Evolutionary conservation across 35 echinoderm and acorn worm species (phyloP).

Genomic region (Heliocidaris erythrogramma): DNA sequence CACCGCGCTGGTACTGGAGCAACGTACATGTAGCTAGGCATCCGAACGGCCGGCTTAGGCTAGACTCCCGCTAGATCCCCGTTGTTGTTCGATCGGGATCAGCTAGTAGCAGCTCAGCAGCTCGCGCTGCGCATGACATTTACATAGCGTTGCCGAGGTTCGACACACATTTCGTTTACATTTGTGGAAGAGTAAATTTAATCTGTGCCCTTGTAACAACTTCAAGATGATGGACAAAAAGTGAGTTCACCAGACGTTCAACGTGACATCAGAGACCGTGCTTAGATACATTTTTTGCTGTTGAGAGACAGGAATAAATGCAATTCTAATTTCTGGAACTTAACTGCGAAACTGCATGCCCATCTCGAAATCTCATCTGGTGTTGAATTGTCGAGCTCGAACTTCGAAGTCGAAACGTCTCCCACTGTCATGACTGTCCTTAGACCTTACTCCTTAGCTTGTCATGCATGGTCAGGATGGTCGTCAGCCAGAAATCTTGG

Average conservation of each 20-base stretch:
- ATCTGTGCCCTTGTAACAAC: neutral
- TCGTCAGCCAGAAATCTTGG: no score
- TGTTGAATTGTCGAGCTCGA: no score
- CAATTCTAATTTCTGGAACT: no score
- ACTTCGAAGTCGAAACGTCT: no score
- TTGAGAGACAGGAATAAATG: neutral
- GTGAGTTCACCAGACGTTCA: neutral
- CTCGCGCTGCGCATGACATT: neutral
- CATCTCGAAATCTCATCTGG: no score
- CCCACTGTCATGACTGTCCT: no score
- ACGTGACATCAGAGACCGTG: neutral
- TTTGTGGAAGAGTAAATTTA: constrained; percentile 11
- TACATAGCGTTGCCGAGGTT: neutral
- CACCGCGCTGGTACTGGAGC: neutral
- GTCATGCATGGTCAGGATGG: no score
- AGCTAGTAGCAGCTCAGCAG: neutral
- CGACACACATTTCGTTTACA: neutral
- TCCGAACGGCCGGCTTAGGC: neutral
- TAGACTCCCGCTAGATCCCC: neutral
- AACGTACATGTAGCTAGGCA: no score
- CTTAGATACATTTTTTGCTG: neutral
- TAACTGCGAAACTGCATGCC: no score
- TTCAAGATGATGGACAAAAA: neutral
- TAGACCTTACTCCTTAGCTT: no score
- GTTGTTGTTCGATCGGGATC: neutral